These are phyloP conservation scores for Cecropterus lyciades DNA, from an alignment of 1,140 invertebrate genomes.

Conservation along the genomic window DNA sequence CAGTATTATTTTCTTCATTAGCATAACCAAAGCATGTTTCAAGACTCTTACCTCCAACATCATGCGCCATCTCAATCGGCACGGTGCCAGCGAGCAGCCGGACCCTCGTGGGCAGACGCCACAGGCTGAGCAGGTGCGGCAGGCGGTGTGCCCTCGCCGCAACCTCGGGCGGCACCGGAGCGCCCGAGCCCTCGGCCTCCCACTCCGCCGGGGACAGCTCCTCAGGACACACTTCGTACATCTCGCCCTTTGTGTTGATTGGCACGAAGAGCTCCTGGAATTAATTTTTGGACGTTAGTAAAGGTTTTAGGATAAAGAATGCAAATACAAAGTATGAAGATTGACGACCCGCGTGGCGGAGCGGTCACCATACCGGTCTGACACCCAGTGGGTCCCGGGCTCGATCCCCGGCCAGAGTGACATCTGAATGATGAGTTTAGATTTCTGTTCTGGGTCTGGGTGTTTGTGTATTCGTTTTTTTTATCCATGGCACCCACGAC, in stretches of 20 bases:
- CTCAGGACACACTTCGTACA: slow-evolving; percentile 84
- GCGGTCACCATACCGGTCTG: no score
- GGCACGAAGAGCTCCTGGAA: slow-evolving; percentile 86
- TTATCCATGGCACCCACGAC: no score
- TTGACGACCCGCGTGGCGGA: no score
- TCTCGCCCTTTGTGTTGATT: slow-evolving; percentile 85
- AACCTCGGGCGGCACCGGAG: slow-evolving; percentile 55
- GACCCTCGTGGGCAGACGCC: slow-evolving; percentile 83
- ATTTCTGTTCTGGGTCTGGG: no score
- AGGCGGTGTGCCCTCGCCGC: slow-evolving; percentile 64
- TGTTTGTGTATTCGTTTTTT: no score
- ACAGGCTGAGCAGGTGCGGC: slow-evolving; percentile 76
- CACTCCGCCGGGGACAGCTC: slow-evolving; percentile 82
- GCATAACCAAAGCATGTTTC: no score
- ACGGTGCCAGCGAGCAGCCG: slow-evolving; percentile 83
- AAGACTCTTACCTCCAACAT: slow-evolving; percentile 77
- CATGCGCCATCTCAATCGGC: slow-evolving; percentile 84
- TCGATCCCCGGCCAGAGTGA: no score
- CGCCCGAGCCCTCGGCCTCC: slow-evolving; percentile 50
- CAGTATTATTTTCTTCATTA: no score
- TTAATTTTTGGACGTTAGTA: not conserved
- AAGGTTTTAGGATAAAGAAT: no score
- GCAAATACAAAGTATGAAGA: no score
- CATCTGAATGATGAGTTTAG: no score
- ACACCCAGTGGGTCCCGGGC: no score